These are phyloP conservation scores for Xiphophorus couchianus DNA, from an alignment of 2,113 vertebrate species.

Conservation along the genomic window DNA sequence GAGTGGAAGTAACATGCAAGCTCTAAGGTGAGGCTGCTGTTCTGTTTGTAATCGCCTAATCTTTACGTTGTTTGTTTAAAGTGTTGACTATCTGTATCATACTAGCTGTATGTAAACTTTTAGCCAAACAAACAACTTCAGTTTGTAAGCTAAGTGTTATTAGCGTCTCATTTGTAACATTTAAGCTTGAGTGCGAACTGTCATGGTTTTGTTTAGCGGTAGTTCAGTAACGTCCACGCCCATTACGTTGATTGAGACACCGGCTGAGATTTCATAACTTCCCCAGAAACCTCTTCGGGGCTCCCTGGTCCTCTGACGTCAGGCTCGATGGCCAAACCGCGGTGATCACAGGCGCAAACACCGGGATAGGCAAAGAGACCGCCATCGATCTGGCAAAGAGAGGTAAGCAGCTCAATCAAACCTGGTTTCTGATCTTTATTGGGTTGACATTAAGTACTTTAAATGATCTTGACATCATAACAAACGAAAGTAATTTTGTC, in stretches of 20 bases:
- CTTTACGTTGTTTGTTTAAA: not conserved
- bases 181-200: not conserved
- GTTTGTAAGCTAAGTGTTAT: not conserved
- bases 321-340: constrained; percentile 71
- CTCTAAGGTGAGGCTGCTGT: constrained; percentile 41
- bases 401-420: constrained; percentile 55
- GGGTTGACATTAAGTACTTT: too few species aligned
- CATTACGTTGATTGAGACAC: constrained; percentile 21
- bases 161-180: not conserved
- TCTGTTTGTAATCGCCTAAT: not conserved
- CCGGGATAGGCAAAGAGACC: constrained; percentile 80
- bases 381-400: constrained; percentile 78
- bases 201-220: not conserved
- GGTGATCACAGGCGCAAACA: constrained; percentile 80
- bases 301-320: constrained; percentile 66
- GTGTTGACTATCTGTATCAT: too few species aligned
- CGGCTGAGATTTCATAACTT: constrained; percentile 27
- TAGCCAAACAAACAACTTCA: not conserved
- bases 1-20: constrained; percentile 44
- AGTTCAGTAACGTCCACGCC: not conserved
- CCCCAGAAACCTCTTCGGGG: constrained; percentile 66
- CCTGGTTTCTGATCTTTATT: too few species aligned
- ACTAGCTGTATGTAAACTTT: too few species aligned
- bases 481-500: too few species aligned
- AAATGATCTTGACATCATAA: too few species aligned